phyloP scores from a whole-genome alignment of 2,797 vertebrate species.

The Chaunax sp. region DNA sequence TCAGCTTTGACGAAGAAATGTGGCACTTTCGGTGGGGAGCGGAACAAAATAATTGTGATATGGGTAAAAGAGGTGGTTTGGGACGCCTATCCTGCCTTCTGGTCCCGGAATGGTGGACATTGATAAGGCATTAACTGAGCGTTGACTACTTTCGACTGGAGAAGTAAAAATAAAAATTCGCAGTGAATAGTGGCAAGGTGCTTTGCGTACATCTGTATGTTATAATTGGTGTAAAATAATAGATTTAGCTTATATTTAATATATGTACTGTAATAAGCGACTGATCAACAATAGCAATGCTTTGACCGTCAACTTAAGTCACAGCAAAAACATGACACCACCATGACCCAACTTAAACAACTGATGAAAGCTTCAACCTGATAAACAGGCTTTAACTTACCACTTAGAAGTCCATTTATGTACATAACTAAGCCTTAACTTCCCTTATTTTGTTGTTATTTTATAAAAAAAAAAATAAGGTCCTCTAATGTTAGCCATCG shows the following conservation, averaged over 20 bases:
- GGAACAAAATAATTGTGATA: slow-evolving; percentile 23
- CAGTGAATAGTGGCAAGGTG: slow-evolving; percentile 70
- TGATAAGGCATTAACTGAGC: slow-evolving; percentile 57
- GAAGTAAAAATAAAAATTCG: slow-evolving; percentile 16
- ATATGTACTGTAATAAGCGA: not conserved
- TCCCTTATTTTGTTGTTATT: not conserved
- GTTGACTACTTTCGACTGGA: slow-evolving; percentile 27
- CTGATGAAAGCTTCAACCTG: slow-evolving; percentile 2
- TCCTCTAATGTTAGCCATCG: slow-evolving; percentile 11
- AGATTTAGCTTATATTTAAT: not conserved
- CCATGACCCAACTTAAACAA: not conserved
- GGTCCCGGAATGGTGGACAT: slow-evolving; percentile 81
- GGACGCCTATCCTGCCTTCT: slow-evolving; percentile 45
- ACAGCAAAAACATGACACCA: not conserved
- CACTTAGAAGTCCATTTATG: not conserved
- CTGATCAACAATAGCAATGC: slow-evolving; percentile 4
- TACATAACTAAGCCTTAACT: not conserved
- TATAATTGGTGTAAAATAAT: slow-evolving; percentile 1
- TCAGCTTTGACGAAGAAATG: slow-evolving; percentile 5
- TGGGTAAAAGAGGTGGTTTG: slow-evolving; percentile 52
- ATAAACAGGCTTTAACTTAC: slow-evolving; percentile 1
- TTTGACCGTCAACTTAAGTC: not conserved
- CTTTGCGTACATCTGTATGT: slow-evolving; percentile 72
- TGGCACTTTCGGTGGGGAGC: slow-evolving; percentile 32
- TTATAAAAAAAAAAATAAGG: not conserved